Evolutionary conservation across 2,113 vertebrate species (phyloP).

Genomic region (Scolopax mira): DNA sequence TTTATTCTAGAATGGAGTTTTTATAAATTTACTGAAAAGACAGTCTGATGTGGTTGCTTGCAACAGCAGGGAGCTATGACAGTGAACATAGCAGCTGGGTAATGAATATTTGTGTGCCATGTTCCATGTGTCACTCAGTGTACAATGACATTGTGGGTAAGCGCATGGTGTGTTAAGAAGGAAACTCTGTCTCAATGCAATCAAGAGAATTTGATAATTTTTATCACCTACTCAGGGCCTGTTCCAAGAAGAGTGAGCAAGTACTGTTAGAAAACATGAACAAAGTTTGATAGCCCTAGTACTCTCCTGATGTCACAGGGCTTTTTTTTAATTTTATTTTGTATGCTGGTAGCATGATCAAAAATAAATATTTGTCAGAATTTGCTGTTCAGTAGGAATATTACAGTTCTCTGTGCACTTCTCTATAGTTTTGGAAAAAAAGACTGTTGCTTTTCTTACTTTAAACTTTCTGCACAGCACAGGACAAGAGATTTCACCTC

Average conservation of each 20-base stretch:
- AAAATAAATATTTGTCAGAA: neutral
- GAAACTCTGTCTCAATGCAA: neutral
- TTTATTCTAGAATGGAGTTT: neutral
- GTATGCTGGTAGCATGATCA: neutral
- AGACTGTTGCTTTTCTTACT: neutral
- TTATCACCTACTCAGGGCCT: neutral
- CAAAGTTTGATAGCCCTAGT: neutral
- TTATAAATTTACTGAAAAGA: neutral
- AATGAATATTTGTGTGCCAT: neutral
- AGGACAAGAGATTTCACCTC: neutral
- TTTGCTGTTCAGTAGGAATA: neutral
- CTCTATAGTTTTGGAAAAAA: neutral
- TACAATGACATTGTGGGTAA: neutral
- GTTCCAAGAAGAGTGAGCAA: neutral
- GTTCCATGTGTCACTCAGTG: rapidly evolving
- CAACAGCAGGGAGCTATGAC: neutral
- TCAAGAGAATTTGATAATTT: neutral
- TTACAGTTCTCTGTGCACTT: neutral
- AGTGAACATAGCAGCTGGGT: neutral
- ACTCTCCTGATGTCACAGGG: neutral
- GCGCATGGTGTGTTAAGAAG: neutral
- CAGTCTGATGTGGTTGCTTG: neutral
- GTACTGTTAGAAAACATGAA: neutral
- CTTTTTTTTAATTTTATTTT: neutral
- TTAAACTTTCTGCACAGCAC: neutral